phyloP scores from a whole-genome alignment of 2,797 vertebrate species.

The Lutjanus argentimaculatus region DNA sequence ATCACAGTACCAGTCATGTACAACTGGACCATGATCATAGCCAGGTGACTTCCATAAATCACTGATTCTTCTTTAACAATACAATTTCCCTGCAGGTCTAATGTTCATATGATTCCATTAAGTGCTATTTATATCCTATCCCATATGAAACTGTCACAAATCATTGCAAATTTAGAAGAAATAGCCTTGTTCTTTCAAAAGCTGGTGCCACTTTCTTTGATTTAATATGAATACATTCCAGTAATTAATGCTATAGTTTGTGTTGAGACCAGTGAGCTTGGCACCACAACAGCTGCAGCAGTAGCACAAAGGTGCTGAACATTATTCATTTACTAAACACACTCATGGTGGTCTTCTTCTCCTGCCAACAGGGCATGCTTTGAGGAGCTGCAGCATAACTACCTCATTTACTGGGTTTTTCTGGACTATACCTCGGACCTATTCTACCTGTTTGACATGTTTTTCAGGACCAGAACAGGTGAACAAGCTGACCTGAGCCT shows the following conservation, averaged over 20 bases:
- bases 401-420: conserved; percentile 89
- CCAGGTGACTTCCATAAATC: conserved; percentile 86
- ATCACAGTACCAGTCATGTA: conserved; percentile 98
- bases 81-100: neutral
- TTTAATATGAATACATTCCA: conserved; percentile 5
- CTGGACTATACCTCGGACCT: conserved; percentile 92
- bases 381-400: conserved; percentile 94
- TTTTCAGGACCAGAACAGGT: conserved; percentile 94
- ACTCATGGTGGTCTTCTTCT: conserved; percentile 11
- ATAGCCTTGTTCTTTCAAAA: neutral
- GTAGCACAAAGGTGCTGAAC: neutral
- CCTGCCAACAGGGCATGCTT: conserved; percentile 91
- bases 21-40: conserved; percentile 97
- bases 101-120: conserved; percentile 1
- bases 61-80: neutral
- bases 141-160: neutral
- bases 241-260: neutral
- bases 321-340: neutral
- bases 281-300: neutral
- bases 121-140: neutral
- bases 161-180: neutral
- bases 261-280: neutral
- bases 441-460: conserved; percentile 94
- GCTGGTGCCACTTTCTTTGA: neutral
- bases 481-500: conserved; percentile 57